Conservation (phyloP, 2,888 invertebrate genomes). For the Cyaniris semiargus region DNA sequence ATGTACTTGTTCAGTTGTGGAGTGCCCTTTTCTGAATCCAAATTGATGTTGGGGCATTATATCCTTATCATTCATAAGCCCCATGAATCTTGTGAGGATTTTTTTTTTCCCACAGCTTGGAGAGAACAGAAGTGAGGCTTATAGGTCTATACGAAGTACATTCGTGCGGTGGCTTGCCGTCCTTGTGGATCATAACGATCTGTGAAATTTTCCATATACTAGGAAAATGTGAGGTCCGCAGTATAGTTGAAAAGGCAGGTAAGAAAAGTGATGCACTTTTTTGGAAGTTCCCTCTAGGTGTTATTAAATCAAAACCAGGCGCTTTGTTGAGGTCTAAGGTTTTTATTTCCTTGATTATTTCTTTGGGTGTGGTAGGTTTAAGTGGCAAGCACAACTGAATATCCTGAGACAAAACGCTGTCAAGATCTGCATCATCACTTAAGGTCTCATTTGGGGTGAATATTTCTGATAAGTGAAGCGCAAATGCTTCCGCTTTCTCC, state of each 20-base stretch:
- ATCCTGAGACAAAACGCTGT: no score
- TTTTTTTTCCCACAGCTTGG: not conserved
- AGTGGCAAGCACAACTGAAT: no score
- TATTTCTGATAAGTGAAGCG: not conserved
- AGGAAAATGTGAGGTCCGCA: not conserved
- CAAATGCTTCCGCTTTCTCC: slow-evolving; percentile 31
- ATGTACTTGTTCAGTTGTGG: no score
- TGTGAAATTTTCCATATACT: not conserved
- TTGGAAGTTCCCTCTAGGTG: not conserved
- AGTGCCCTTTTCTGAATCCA: no score
- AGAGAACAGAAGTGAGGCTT: no score
- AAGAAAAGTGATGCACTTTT: not conserved
- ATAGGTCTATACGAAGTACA: no score
- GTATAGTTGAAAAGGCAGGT: not conserved
- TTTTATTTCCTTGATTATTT: not conserved
- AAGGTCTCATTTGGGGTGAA: not conserved
- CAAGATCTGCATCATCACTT: no score
- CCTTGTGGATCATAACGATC: not conserved
- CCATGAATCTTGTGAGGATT: not conserved
- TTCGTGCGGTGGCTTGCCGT: not conserved
- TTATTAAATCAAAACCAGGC: no score
- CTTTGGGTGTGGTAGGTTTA: not conserved
- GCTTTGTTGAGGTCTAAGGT: no score
- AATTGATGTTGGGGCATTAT: no score
- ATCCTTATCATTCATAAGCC: no score